Base-by-base conservation (phyloP, 1,140 invertebrate genomes). In the Zaprionus inermis region DNA sequence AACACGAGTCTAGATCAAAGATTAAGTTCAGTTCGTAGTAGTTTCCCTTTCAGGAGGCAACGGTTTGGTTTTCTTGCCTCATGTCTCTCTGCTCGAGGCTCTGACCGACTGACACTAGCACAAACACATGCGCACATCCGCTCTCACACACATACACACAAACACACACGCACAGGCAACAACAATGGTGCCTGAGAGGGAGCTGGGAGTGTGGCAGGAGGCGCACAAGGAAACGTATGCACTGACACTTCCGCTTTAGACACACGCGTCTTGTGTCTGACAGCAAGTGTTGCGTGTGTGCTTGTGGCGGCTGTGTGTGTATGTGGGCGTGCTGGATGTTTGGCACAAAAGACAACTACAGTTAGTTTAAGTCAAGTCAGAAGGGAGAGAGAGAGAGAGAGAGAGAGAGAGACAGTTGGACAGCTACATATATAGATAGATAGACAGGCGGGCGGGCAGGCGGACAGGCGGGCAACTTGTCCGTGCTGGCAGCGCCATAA, bases 241-340 rank as follows among this genome's bases (percentile, higher is more conserved):
- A 52, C 72, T 72, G 64, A 86, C 72, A 85, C 82, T 86, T 85
- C 81, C 81, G 81, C 83, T 74, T 86, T 68, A 86, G 79, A 89
- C 83, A 88, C 79, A 81, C 68, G 72, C 65, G 44, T 51, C 32
- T 66, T 63, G 46, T 66, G 58, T 49, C 44, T 73, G 38, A 41
- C 56, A 18, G 24, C 44, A 20, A 49, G 44, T 49, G 16, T 49
- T 49, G 18, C 18, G 44, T 22, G 44, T 49, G 18, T 24, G 14
- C 57, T 34, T 36, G 30, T 32, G 18, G 3, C 1, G 24, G 24
- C 22, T 63, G 51, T 34, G 20, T 56, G 12, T 16, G 28, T 11
- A 18, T 41, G 41, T 61, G 16, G 56, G 57, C 63, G 20, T 58
- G 67, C 60, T 56, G 70, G 38, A 79, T 76, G 59, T 73, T 75